Evolutionary conservation across 2,797 vertebrate species (phyloP).

Genomic region (Falco peregrinus): DNA sequence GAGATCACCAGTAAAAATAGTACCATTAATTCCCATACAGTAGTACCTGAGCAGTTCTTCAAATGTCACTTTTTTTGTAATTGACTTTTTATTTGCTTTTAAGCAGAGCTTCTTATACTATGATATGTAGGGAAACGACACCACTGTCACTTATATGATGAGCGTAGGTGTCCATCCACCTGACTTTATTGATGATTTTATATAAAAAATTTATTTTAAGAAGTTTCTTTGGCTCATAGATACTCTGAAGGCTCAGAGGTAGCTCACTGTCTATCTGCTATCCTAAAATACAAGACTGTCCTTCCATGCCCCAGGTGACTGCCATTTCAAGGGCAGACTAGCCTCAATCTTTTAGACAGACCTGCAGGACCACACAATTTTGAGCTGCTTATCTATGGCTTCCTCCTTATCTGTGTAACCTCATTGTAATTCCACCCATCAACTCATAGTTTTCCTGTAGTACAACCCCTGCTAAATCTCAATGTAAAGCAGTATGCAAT

Average conservation of each 20-base stretch:
- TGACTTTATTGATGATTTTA: not conserved
- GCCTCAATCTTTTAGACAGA: not conserved
- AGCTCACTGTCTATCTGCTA: not conserved
- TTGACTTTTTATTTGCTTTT: not conserved
- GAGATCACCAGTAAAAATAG: constrained; percentile 22
- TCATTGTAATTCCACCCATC: not conserved
- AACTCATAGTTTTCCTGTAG: not conserved
- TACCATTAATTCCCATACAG: not conserved
- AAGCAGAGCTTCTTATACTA: not conserved
- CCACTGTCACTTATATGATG: not conserved
- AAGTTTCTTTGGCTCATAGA: not conserved
- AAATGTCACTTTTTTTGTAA: not conserved
- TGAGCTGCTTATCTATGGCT: not conserved
- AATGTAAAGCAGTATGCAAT: not conserved
- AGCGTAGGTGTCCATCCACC: not conserved
- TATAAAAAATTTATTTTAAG: not conserved
- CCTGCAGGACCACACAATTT: not conserved
- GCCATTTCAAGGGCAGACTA: not conserved
- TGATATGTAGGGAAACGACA: not conserved
- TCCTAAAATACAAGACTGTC: not conserved
- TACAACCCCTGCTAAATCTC: not conserved
- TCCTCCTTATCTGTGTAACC: not conserved
- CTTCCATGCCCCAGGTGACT: fast-evolving
- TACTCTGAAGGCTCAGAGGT: not conserved
- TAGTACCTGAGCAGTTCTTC: not conserved